phyloP scores from a whole-genome alignment of 1,140 invertebrate genomes.

The Eumeta japonica region DNA sequence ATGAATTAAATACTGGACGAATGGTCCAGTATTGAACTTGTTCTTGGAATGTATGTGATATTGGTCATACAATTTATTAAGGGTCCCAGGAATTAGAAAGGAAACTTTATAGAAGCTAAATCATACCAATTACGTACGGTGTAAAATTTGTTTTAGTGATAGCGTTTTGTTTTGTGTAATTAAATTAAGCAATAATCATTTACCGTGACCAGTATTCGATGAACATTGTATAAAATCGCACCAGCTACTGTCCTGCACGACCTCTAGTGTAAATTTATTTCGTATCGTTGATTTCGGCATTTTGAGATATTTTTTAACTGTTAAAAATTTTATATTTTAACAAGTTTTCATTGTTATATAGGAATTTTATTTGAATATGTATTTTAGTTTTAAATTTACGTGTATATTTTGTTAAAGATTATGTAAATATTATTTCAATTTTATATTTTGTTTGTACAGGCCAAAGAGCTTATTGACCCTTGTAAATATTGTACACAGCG shows the following conservation, averaged over 20 bases:
- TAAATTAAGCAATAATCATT: conserved; percentile 14
- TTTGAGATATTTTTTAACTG: conserved; percentile 19
- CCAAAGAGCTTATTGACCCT: conserved; percentile 51
- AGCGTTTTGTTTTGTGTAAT: no score
- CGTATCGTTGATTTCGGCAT: conserved; percentile 6
- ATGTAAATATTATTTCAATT: no score
- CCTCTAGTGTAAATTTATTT: not conserved
- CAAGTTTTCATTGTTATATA: conserved; percentile 35
- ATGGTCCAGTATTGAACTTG: no score
- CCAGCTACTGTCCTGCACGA: no score
- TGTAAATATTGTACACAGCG: conserved; percentile 35
- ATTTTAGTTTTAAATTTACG: conserved; percentile 24
- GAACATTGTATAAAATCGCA: conserved; percentile 17
- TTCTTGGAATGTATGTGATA: no score
- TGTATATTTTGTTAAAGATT: conserved; percentile 24
- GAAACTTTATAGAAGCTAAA: no score
- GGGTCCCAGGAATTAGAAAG: no score
- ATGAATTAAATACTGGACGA: no score
- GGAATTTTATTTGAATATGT: conserved; percentile 19
- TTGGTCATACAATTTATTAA: no score
- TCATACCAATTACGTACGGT: no score
- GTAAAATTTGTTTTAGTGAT: no score
- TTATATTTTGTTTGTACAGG: conserved; percentile 40
- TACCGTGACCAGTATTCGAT: conserved; percentile 37
- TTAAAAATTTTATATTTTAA: no score